Base-by-base conservation (phyloP, 2,797 vertebrate genomes). In the Varecia variegata region DNA sequence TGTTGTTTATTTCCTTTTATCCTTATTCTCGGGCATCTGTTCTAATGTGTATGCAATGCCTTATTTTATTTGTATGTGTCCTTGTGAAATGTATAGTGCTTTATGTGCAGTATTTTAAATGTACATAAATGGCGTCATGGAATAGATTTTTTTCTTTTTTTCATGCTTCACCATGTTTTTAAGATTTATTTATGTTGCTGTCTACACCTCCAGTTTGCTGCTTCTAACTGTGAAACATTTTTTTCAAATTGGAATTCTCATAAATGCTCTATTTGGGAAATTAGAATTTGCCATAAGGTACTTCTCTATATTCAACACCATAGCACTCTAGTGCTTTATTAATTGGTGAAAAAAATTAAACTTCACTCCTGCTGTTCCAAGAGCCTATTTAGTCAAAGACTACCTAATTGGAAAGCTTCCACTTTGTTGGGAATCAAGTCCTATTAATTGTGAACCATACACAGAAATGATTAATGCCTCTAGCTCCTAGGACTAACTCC, bases 251-350 rank as follows among this genome's bases (percentile, higher is more conserved):
- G 40, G 32, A 94, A 80, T 67, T 70, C 25, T 95, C 56, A 79
- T 62, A 73, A 86, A 70, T 96, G 50, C 50, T 70, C 30, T 95
- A 50, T 90, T 96, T 94, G 56, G 50, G 62, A 93, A 96, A 67
- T 94, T 87, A 86, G 73, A 96, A 88, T 77, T 88, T 92, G 21
- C 68, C n/a, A 21, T 68, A 90, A 65, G 79, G 30, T 94, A 35
- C 32, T 90, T 90, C n/a, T 81, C 25, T 93, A 15, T 92, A 38
- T 79, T 40, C 50, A 92, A 58, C 45, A 82, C 35, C 3, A 1
- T 23, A 74, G 56, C 43, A 43, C 58, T 93, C n/a, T 70, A 62
- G 77, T 68, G 68, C 35, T 82, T 96, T 93, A 56, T 58, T 88
- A 92, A 92, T 88, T 7, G 2, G 47, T 68, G 27, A 76, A 84